phyloP scores from a whole-genome alignment of 2,797 vertebrate genomes.

The Benthosema pterotum region DNA sequence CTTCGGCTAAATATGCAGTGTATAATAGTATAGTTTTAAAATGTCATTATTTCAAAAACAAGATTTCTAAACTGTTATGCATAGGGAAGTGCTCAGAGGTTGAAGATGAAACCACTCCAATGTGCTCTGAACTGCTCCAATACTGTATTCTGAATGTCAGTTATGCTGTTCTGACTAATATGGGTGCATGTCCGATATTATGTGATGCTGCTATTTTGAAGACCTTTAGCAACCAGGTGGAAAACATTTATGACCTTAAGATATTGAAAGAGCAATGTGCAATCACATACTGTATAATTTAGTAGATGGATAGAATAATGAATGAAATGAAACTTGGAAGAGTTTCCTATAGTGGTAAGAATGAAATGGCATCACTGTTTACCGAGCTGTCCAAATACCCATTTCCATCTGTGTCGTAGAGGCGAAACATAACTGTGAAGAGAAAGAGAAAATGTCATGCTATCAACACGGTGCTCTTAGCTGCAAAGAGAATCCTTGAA shows the following conservation, averaged over 20 bases:
- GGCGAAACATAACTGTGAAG: constrained; percentile 93
- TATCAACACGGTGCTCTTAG: background rate
- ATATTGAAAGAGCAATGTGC: too few species aligned
- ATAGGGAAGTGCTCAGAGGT: constrained; percentile 53
- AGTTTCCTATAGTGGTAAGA: background rate
- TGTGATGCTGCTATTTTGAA: too few species aligned
- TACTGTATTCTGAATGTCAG: constrained; percentile 9
- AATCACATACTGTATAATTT: too few species aligned
- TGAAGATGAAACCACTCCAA: constrained; percentile 49
- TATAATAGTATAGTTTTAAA: constrained; percentile 59
- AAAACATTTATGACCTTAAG: too few species aligned
- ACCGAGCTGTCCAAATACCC: constrained; percentile 93
- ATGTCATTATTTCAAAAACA: constrained; percentile 30
- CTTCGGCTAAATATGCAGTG: constrained; percentile 38
- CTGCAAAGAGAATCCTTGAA: too few species aligned
- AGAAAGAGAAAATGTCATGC: constrained; percentile 44
- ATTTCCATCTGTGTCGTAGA: constrained; percentile 94
- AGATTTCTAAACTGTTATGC: constrained; percentile 36
- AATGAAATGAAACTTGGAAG: background rate
- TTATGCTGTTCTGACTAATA: background rate
- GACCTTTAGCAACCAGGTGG: too few species aligned
- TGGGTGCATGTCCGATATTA: too few species aligned
- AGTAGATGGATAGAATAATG: too few species aligned
- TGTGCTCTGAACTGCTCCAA: constrained; percentile 22
- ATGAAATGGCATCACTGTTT: constrained; percentile 52